Percentiles rank a stretch among this genome's conserved stretches.
These are phyloP conservation scores for Agrilus biguttatus DNA, from an alignment of 2,888 invertebrate genomes.

Conservation along the genomic window DNA sequence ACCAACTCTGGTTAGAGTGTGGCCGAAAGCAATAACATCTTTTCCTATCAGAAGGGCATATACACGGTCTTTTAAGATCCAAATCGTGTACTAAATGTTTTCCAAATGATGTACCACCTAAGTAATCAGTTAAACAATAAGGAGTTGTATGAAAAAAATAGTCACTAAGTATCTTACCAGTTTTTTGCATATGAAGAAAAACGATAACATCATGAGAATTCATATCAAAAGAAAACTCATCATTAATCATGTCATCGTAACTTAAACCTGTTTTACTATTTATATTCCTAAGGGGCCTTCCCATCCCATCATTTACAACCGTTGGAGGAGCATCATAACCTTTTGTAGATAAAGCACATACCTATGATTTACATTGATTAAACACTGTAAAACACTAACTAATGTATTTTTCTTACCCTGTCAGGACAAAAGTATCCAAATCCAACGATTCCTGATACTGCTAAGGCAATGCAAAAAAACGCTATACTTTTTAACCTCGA, in stretches of 20 bases:
- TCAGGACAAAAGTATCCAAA: conserved; percentile 85
- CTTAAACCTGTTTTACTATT: conserved; percentile 54
- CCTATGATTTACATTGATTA: conserved; percentile 31
- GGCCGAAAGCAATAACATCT: conserved; percentile 86
- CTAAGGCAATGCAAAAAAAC: conserved; percentile 66
- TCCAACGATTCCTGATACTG: conserved; percentile 74
- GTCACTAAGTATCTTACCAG: conserved; percentile 37
- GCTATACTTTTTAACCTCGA: conserved; percentile 67
- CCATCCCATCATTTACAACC: conserved; percentile 36
- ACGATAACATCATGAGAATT: conserved; percentile 95
- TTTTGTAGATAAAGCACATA: conserved; percentile 58
- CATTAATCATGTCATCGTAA: conserved; percentile 75
- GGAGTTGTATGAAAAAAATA: no score
- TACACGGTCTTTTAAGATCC: conserved; percentile 83
- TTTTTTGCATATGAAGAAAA: conserved; percentile 97
- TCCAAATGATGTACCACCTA: conserved; percentile 90
- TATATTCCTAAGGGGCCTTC: conserved; percentile 24
- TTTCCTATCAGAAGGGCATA: conserved; percentile 78
- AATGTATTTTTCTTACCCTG: conserved; percentile 42
- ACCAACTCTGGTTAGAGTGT: conserved; percentile 88
- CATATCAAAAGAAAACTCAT: conserved; percentile 79
- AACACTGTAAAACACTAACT: conserved; percentile 3
- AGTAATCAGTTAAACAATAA: neutral
- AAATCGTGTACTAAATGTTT: conserved; percentile 91
- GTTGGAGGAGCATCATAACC: conserved; percentile 25